Conservation (phyloP, 2,113 vertebrate genomes). For the Pimephales promelas region DNA sequence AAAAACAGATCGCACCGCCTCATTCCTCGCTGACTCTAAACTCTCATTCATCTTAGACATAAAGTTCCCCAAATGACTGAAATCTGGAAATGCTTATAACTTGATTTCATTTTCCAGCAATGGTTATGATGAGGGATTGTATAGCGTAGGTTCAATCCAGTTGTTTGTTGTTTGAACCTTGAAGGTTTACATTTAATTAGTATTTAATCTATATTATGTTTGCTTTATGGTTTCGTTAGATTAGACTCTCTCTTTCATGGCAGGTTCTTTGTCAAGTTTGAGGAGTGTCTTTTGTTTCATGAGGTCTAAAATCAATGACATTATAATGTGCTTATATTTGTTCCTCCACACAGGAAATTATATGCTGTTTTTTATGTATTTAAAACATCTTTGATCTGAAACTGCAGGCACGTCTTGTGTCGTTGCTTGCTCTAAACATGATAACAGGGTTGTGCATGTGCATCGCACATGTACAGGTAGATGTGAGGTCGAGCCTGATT, state of each 20-base stretch:
- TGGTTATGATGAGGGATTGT: slow-evolving; percentile 27
- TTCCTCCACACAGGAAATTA: slow-evolving; percentile 31
- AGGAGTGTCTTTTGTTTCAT: slow-evolving; percentile 6
- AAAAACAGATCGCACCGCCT: slow-evolving; percentile 40
- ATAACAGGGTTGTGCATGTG: slow-evolving; percentile 24
- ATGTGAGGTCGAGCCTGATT: slow-evolving; percentile 19
- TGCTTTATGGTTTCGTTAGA: slow-evolving; percentile 32
- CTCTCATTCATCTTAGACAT: slow-evolving; percentile 39
- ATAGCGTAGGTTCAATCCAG: neutral
- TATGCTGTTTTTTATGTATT: slow-evolving; percentile 22
- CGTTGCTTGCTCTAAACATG: neutral
- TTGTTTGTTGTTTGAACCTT: slow-evolving; percentile 22
- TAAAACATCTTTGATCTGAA: slow-evolving; percentile 27
- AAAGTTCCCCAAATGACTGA: slow-evolving; percentile 23
- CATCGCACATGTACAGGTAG: slow-evolving; percentile 32
- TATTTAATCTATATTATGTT: slow-evolving; percentile 27
- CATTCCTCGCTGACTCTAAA: slow-evolving; percentile 47
- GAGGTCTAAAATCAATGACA: slow-evolving; percentile 23
- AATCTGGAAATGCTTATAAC: slow-evolving; percentile 45
- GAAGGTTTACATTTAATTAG: slow-evolving; percentile 20
- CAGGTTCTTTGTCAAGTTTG: neutral
- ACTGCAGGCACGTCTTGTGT: neutral
- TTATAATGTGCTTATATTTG: slow-evolving; percentile 34
- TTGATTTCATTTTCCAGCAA: slow-evolving; percentile 38
- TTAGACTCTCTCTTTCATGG: slow-evolving; percentile 11